Percentiles rank a stretch among this genome's conserved stretches.
These are phyloP conservation scores for Tinea semifulvella DNA, from an alignment of 2,888 invertebrate species.

Conservation along the genomic window DNA sequence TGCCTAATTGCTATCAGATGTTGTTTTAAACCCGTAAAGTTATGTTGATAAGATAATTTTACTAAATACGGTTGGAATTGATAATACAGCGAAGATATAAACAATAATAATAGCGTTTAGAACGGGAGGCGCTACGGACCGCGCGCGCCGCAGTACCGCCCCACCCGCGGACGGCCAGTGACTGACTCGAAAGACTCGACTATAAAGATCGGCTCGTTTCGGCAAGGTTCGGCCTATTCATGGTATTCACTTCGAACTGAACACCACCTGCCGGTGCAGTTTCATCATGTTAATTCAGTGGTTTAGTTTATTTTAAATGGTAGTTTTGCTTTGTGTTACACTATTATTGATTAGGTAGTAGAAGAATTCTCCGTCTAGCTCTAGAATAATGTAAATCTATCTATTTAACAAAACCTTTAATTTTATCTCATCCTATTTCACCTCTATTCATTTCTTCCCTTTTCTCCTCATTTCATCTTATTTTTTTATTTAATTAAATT, in stretches of 20 bases:
- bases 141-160: conserved; percentile 55
- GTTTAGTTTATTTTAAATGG: too few species aligned
- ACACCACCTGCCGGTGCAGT: conserved; percentile 4
- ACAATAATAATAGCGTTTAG: conserved; percentile 38
- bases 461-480: too few species aligned
- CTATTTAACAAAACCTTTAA: too few species aligned
- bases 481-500: too few species aligned
- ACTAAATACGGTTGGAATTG: conserved; percentile 50
- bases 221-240: conserved; percentile 43
- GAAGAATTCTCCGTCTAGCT: too few species aligned
- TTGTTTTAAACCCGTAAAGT: conserved; percentile 28
- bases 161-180: conserved; percentile 60
- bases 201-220: conserved; percentile 35
- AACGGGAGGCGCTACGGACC: conserved; percentile 48
- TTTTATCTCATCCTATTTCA: too few species aligned
- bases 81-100: conserved; percentile 49
- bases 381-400: too few species aligned
- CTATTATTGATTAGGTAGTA: too few species aligned
- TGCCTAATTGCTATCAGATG: neutral
- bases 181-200: conserved; percentile 33
- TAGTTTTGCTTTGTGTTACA: too few species aligned
- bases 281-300: neutral
- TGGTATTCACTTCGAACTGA: conserved; percentile 31
- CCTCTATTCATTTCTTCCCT: too few species aligned
- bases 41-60: conserved; percentile 46